phyloP scores from a whole-genome alignment of 2,888 invertebrate genomes.

The Tryphoninae sp. region DNA sequence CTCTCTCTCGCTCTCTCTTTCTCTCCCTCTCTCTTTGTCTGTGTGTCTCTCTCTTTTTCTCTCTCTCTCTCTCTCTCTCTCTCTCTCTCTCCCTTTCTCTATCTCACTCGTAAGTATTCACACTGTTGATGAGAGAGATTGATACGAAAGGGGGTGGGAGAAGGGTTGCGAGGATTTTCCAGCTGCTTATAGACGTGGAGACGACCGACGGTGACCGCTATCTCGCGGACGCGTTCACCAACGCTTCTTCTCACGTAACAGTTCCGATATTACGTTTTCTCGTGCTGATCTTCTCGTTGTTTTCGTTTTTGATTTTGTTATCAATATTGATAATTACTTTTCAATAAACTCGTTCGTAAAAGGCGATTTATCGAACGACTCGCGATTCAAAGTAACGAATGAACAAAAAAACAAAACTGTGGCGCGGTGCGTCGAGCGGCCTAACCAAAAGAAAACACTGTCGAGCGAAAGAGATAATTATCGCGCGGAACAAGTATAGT shows the following conservation, averaged over 20 bases:
- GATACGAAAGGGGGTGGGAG: constrained; percentile 24
- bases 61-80: constrained; percentile 21
- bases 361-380: not conserved
- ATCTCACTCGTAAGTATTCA: constrained; percentile 29
- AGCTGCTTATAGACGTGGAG: constrained; percentile 15
- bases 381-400: not conserved
- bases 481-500: constrained; percentile 5
- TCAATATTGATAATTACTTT: constrained; percentile 1
- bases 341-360: not conserved
- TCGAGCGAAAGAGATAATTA: constrained; percentile 8
- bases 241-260: constrained; percentile 23
- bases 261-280: not conserved
- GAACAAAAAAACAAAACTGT: not conserved
- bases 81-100: not conserved
- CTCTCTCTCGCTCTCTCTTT: too few relatives aligned
- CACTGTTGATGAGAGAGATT: constrained; percentile 20
- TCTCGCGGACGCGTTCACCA: constrained; percentile 14
- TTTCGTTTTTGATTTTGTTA: constrained; percentile 7
- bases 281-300: not conserved
- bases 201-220: constrained; percentile 24
- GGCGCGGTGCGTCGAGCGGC: not conserved
- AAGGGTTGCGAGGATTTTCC: constrained; percentile 38
- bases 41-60: constrained; percentile 18
- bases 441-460: not conserved
- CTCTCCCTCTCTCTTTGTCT: constrained; percentile 25